phyloP scores from a whole-genome alignment of 2,888 invertebrate genomes.

The Leucophenga maculata region DNA sequence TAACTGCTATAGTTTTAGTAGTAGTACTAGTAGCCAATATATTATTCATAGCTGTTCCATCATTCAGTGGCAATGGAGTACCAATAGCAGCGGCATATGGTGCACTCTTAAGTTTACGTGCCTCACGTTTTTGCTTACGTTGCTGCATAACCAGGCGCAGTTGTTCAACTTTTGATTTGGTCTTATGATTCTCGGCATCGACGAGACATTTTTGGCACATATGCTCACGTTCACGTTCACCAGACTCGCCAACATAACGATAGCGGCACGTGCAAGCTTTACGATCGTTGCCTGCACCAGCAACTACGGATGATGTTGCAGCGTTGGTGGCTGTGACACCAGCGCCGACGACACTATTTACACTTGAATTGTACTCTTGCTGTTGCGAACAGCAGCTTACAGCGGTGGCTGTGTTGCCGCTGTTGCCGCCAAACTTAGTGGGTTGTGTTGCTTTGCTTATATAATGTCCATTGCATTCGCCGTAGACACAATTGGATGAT shows the following conservation, averaged over 20 bases:
- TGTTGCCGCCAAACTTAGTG: not conserved
- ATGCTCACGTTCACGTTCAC: constrained; percentile 57
- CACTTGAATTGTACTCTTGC: constrained; percentile 25
- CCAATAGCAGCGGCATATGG: constrained; percentile 75
- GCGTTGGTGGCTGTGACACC: constrained; percentile 33
- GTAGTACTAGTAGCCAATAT: not conserved
- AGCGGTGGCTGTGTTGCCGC: not conserved
- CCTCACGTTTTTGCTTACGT: constrained; percentile 86
- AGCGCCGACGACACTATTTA: constrained; percentile 33
- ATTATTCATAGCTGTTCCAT: constrained; percentile 37
- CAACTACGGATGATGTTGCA: constrained; percentile 29
- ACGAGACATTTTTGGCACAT: constrained; percentile 73
- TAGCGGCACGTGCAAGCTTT: constrained; percentile 64
- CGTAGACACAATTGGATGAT: constrained; percentile 49
- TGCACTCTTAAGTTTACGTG: constrained; percentile 79
- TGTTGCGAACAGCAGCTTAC: constrained; percentile 38
- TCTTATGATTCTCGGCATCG: constrained; percentile 83
- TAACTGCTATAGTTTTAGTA: not conserved
- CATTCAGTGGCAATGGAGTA: constrained; percentile 17
- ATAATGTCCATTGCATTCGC: constrained; percentile 64
- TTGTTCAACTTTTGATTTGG: constrained; percentile 89
- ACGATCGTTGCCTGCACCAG: constrained; percentile 42
- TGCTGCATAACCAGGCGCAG: constrained; percentile 92
- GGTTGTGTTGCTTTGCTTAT: constrained; percentile 42
- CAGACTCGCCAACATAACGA: constrained; percentile 43